These are phyloP conservation scores for Abramis brama DNA, from an alignment of 2,113 vertebrate species.

Conservation along the genomic window DNA sequence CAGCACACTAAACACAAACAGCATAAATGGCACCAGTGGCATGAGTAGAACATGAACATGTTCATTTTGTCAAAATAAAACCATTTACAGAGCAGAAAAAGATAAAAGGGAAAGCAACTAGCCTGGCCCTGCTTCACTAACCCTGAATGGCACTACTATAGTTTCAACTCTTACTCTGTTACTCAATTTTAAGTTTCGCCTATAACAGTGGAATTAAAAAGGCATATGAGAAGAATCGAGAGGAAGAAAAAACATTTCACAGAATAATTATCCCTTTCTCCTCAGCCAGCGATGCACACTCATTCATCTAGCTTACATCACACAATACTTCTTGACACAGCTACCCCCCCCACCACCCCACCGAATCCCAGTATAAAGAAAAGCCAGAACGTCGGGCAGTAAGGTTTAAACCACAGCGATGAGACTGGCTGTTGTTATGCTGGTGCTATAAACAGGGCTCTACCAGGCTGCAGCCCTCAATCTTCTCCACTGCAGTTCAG, in stretches of 20 bases:
- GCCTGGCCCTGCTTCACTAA: neutral
- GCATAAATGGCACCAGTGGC: conserved; percentile 29
- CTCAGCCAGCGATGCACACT: conserved; percentile 6
- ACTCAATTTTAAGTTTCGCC: neutral
- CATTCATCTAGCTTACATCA: conserved; percentile 29
- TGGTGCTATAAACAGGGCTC: conserved; percentile 41
- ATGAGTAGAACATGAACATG: neutral
- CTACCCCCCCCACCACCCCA: conserved; percentile 50
- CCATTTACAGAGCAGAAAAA: neutral
- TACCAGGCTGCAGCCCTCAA: neutral
- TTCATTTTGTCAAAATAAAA: neutral
- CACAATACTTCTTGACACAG: conserved; percentile 64
- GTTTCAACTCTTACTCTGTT: conserved; percentile 2
- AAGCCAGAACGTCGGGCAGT: conserved; percentile 13
- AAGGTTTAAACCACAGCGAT: conserved; percentile 50
- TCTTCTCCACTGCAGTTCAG: neutral
- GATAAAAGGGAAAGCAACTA: conserved; percentile 5
- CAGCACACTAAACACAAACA: conserved; percentile 5
- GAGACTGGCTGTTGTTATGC: conserved; percentile 20
- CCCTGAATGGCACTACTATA: conserved; percentile 15
- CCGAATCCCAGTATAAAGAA: conserved; percentile 55
- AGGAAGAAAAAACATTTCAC: neutral
- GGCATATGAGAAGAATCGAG: neutral
- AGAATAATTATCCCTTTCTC: neutral
- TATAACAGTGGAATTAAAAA: neutral